A percentile compares a stretch with the other conserved stretches of the same genome.
Evolutionary conservation across 2,113 vertebrate genomes (phyloP).

Genomic region (Xerus inauris): DNA sequence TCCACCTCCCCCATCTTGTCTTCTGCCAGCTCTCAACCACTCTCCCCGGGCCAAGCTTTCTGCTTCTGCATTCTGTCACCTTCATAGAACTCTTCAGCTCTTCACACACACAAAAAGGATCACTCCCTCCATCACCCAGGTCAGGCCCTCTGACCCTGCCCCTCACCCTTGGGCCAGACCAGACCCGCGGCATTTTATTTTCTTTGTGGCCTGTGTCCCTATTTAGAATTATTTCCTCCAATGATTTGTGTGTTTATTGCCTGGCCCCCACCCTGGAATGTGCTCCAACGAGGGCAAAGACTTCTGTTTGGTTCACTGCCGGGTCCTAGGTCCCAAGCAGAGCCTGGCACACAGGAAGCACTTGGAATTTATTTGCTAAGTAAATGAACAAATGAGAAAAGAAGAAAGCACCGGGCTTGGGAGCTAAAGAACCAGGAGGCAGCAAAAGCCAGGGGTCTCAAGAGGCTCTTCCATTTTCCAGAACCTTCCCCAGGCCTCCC

Average conservation of each 20-base stretch:
- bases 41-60: neutral
- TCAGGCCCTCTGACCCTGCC: neutral
- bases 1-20: neutral
- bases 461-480: conserved; percentile 31
- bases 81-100: neutral
- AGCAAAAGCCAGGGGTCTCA: neutral
- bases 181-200: neutral
- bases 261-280: neutral
- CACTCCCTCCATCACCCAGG: neutral
- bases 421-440: neutral
- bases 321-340: neutral
- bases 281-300: neutral
- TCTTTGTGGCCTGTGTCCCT: neutral
- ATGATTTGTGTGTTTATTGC: neutral
- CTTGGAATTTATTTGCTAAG: conserved; percentile 37
- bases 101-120: conserved; percentile 1
- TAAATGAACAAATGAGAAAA: neutral
- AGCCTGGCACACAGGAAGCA: neutral
- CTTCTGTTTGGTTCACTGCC: neutral
- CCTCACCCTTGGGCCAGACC: neutral
- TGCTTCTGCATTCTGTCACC: neutral
- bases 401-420: neutral
- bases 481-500: conserved; percentile 13
- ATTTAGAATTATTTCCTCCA: neutral
- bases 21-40: neutral